phyloP scores from a whole-genome alignment of 2,888 invertebrate species.

The Ferrisia virgata region DNA sequence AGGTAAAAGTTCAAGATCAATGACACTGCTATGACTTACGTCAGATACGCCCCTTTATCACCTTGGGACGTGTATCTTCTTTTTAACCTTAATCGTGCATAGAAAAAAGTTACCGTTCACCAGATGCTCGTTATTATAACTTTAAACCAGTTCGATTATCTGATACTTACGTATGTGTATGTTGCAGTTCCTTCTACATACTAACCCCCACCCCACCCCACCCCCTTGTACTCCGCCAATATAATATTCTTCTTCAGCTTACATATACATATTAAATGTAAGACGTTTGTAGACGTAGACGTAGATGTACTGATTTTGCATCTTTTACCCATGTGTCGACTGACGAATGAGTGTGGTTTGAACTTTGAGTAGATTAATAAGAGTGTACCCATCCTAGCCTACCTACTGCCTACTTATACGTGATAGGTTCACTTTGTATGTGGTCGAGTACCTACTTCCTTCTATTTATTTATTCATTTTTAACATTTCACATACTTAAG shows the following conservation, averaged over 20 bases:
- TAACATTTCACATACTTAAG: too few relatives aligned
- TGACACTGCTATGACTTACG: background rate
- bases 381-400: too few relatives aligned
- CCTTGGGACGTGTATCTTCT: background rate
- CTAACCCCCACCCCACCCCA: too few relatives aligned
- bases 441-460: background rate
- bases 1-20: slow-evolving; percentile 10
- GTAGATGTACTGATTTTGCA: background rate
- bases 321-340: background rate
- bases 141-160: slow-evolving; percentile 4
- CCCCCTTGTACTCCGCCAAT: too few relatives aligned
- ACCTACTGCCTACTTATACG: too few relatives aligned
- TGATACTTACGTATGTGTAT: background rate
- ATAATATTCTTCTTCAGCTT: too few relatives aligned
- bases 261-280: too few relatives aligned
- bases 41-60: background rate
- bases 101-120: background rate
- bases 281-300: too few relatives aligned
- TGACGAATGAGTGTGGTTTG: background rate
- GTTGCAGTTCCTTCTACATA: background rate
- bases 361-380: too few relatives aligned
- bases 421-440: background rate
- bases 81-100: slow-evolving; percentile 1
- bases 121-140: slow-evolving; percentile 20
- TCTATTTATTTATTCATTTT: too few relatives aligned